phyloP scores from a whole-genome alignment of 2,797 vertebrate genomes.

The Alouatta caraya region DNA sequence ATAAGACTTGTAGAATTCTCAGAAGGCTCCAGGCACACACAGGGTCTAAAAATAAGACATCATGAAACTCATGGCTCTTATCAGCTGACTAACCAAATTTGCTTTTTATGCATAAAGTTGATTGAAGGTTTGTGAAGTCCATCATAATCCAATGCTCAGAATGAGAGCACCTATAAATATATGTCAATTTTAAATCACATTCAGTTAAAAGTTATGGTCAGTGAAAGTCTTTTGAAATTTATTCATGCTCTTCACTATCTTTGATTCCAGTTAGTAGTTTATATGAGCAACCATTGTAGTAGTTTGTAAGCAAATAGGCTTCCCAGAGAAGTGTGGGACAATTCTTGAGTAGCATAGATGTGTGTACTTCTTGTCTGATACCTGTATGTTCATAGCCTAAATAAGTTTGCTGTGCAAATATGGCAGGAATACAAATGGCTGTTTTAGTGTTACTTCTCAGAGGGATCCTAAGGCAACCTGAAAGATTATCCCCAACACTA shows the following conservation, averaged over 20 bases:
- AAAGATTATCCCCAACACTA: not conserved
- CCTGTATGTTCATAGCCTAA: not conserved
- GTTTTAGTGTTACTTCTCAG: not conserved
- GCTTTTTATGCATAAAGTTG: not conserved
- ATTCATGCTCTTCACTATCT: not conserved
- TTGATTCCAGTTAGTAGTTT: not conserved
- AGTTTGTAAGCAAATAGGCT: not conserved
- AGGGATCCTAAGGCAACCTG: not conserved
- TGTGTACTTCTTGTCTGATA: not conserved
- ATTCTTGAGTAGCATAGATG: not conserved
- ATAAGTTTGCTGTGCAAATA: not conserved
- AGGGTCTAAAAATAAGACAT: not conserved
- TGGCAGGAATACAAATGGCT: not conserved
- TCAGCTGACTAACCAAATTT: not conserved
- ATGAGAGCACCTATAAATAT: not conserved
- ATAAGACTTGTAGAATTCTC: not conserved
- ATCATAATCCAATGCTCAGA: not conserved
- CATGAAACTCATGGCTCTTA: not conserved
- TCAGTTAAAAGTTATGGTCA: not conserved
- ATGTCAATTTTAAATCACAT: not conserved
- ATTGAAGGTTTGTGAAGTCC: not conserved
- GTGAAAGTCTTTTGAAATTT: not conserved
- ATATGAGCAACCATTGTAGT: not conserved
- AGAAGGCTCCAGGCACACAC: not conserved
- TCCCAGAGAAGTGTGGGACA: not conserved